Conservation (phyloP, 2,797 vertebrate genomes). For the Halcyon smyrnensis region DNA sequence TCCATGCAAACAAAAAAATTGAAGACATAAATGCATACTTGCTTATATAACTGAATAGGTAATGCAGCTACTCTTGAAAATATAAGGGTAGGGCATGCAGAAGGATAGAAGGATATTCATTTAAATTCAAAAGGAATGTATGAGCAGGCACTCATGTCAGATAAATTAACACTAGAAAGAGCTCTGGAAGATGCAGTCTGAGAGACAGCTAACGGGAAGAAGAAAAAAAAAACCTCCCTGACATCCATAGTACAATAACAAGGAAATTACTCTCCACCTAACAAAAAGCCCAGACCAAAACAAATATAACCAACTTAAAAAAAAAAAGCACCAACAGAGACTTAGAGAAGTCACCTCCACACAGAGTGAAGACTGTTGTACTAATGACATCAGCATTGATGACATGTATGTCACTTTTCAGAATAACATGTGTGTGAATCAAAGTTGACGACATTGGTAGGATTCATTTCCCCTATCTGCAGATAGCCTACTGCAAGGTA, state of each 20-base stretch:
- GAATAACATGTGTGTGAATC: neutral
- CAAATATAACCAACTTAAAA: neutral
- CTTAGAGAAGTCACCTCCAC: rapidly evolving
- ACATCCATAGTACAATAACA: neutral
- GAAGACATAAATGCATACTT: neutral
- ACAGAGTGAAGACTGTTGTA: neutral
- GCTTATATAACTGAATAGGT: neutral
- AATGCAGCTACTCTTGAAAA: neutral
- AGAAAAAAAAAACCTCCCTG: neutral
- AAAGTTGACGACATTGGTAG: neutral
- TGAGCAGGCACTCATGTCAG: neutral
- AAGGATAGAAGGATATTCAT: neutral
- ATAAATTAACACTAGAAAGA: neutral
- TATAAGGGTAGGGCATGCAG: neutral
- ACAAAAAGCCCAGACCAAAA: neutral
- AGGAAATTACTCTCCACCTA: neutral
- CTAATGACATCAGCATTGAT: neutral
- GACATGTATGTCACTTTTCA: neutral
- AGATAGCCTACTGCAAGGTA: too few species aligned
- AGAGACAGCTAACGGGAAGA: neutral
- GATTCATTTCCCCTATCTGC: neutral
- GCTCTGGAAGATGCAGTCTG: neutral
- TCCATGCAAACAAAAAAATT: neutral
- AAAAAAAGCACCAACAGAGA: neutral
- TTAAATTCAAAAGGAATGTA: neutral